These are phyloP conservation scores for Sarcophaga variegata DNA, from an alignment of 2,888 invertebrate genomes.

Conservation along the genomic window DNA sequence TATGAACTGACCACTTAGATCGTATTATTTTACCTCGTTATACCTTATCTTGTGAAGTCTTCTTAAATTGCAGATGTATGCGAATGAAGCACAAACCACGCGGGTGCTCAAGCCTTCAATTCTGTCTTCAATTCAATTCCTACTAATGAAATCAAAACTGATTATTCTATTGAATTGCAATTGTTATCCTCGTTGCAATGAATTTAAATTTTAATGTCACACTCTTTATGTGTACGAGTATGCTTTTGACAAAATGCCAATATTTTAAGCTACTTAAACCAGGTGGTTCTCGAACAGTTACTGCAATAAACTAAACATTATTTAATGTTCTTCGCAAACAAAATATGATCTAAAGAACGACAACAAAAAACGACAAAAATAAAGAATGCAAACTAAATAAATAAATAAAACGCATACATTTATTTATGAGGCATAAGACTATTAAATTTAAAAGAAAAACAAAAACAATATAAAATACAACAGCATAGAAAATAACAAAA, in stretches of 20 bases:
- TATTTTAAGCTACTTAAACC: constrained; percentile 57
- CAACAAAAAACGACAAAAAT: not conserved
- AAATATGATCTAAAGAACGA: too few relatives aligned
- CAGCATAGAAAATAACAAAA: constrained; percentile 37
- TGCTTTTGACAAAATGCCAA: constrained; percentile 29
- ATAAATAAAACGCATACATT: constrained; percentile 57
- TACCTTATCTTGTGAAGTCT: too few relatives aligned
- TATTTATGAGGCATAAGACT: constrained; percentile 69
- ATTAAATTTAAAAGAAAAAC: constrained; percentile 61
- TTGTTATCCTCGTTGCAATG: not conserved
- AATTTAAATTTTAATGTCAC: constrained; percentile 10
- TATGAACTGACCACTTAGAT: too few relatives aligned
- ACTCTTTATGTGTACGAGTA: not conserved
- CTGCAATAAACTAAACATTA: constrained; percentile 53
- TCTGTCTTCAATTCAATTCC: too few relatives aligned
- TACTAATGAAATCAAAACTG: not conserved
- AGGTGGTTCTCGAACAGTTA: constrained; percentile 28
- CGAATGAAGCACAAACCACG: too few relatives aligned
- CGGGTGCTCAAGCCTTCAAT: too few relatives aligned
- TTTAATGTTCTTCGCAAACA: constrained; percentile 31
- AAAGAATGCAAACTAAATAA: not conserved
- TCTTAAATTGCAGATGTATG: too few relatives aligned
- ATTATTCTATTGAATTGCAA: not conserved
- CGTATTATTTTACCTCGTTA: too few relatives aligned
- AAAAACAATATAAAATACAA: too few relatives aligned